Percentiles rank a stretch among this genome's conserved stretches.
Evolutionary conservation across 1,140 invertebrate species (phyloP).

Genomic region (Caerostris extrusa): DNA sequence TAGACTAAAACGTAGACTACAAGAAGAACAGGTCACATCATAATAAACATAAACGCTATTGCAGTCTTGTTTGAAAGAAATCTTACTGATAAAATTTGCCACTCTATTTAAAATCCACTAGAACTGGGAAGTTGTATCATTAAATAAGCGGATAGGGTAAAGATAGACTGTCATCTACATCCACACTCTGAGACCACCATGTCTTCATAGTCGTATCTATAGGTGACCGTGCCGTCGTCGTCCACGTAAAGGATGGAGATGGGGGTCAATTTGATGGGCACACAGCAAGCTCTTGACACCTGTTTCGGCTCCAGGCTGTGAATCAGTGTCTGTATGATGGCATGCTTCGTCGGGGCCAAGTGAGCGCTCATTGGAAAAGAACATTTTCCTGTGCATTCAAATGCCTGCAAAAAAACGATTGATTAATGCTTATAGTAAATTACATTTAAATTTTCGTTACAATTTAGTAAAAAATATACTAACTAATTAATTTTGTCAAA

Average conservation of each 20-base stretch:
- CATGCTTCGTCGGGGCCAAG: constrained; percentile 97
- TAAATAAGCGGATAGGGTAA: no score
- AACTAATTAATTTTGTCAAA: no score
- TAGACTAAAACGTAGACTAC: no score
- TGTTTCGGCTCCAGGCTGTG: constrained; percentile 89
- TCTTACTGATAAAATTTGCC: background rate
- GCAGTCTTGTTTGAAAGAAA: background rate
- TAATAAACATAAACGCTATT: no score
- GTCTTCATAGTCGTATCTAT: constrained; percentile 94
- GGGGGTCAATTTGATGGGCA: constrained; percentile 92
- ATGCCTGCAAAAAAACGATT: constrained; percentile 85
- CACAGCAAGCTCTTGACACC: constrained; percentile 93
- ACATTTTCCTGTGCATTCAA: constrained; percentile 95
- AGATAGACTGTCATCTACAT: constrained; percentile 85
- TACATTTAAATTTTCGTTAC: no score
- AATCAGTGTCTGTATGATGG: constrained; percentile 96
- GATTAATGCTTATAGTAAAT: no score
- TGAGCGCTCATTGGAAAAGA: constrained; percentile 91
- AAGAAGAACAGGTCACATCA: no score
- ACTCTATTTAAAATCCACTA: background rate
- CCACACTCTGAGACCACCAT: constrained; percentile 98
- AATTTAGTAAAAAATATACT: no score
- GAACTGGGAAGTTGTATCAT: no score
- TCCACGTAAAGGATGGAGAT: constrained; percentile 96
- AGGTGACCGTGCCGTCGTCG: constrained; percentile 94